Evolutionary conservation across 2,888 invertebrate species (phyloP).

Genomic region (Pterostichus madidus): DNA sequence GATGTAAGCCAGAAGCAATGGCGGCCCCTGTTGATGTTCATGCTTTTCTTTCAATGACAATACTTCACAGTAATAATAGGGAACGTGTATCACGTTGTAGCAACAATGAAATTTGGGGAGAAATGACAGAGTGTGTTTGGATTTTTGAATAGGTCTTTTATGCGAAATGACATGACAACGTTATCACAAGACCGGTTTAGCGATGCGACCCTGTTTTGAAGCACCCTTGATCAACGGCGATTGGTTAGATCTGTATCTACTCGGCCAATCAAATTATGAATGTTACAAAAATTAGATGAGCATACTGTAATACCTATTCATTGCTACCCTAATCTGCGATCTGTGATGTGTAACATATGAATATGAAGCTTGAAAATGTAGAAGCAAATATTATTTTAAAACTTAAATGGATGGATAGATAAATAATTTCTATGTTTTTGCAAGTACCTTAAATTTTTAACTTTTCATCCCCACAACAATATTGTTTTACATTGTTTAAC

Average conservation of each 20-base stretch:
- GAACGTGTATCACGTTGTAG: not conserved
- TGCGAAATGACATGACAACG: constrained; percentile 51
- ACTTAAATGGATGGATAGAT: no score
- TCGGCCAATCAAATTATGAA: constrained; percentile 32
- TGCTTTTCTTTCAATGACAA: constrained; percentile 33
- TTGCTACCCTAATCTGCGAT: constrained; percentile 10
- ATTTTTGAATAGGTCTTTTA: constrained; percentile 58
- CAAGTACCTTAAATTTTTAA: no score
- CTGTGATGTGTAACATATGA: constrained; percentile 20
- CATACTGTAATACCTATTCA: not conserved
- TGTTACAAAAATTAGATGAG: constrained; percentile 1
- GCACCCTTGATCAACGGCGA: constrained; percentile 43
- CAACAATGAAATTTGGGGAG: constrained; percentile 13
- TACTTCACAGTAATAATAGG: constrained; percentile 37
- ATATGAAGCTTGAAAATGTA: not conserved
- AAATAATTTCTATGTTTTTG: no score
- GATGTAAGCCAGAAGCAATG: constrained; percentile 31
- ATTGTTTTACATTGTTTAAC: no score
- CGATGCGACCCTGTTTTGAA: constrained; percentile 26
- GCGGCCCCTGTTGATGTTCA: not conserved
- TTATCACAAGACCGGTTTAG: constrained; percentile 48
- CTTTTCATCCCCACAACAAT: no score
- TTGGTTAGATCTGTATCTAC: constrained; percentile 29
- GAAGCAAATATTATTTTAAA: not conserved
- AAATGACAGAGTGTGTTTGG: constrained; percentile 49